Base-by-base conservation (phyloP, 2,113 vertebrate genomes). In the Emydura subglobosa region DNA sequence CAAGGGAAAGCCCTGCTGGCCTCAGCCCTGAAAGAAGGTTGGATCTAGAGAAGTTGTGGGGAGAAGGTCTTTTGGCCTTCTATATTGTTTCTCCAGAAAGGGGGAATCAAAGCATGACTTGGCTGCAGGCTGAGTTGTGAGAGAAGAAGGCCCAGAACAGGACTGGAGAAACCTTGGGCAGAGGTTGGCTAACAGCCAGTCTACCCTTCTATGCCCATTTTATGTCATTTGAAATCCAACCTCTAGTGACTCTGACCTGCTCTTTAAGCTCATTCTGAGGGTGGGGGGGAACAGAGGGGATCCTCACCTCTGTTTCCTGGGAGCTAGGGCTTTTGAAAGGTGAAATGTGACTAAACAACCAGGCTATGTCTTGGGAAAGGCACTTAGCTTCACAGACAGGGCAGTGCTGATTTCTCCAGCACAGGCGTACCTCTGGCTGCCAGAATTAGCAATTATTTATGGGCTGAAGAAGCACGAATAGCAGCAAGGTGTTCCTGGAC, bases 351-450 rank as follows among this genome's bases (percentile, higher is more conserved):
- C 24, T 44, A 27, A 34, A 31, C 6, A 84, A 59, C 59, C 19
- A 42, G 61, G 34, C 12, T 42, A 2, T 34, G 47, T 49, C 49
- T 17, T 51, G 24, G 61, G 83, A 25, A 85, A n/a, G 49, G 49
- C 65, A 39, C 83, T 29, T 27, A 50, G 12, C 5, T 0, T 47
- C 42, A 50, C 19, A 44, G 12, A 51, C 4, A 1, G 0, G 14
- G 7, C 5, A 3, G 7, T 22, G 44, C 1, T 74, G 83, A 74
- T n/a, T 57, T 87, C 74, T 49, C 53, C 42, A 19, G 3, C 54
- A 57, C 50, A 17, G 51, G 22, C 44, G 53, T 34, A 31, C 12
- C 27, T 42, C 7, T 6, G 4, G 79, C 16, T 81, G 51, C 29
- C 8, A 19, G 39, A 7, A 59, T 1, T 25, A 87, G 49, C 14